Conservation (phyloP, 2,113 vertebrate species). For the Deroptyus accipitrinus region DNA sequence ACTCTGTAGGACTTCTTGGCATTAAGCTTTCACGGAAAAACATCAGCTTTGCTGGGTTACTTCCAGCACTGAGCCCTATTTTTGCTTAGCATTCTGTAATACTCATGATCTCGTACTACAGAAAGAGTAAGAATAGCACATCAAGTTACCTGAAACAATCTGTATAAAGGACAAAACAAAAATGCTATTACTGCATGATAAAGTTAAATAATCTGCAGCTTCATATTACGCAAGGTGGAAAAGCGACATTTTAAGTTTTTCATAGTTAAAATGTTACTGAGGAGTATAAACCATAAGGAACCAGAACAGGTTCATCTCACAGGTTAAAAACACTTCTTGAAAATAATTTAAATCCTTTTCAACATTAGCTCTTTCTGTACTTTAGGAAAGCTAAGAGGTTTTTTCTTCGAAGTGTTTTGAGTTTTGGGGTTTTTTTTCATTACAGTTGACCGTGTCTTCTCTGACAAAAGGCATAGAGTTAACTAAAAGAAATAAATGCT, state of each 20-base stretch:
- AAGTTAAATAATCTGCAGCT: neutral
- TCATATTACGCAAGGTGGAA: neutral
- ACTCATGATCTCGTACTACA: neutral
- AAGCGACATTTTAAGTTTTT: neutral
- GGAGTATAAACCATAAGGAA: neutral
- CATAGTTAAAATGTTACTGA: neutral
- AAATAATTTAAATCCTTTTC: neutral
- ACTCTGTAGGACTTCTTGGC: neutral
- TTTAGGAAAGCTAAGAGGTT: neutral
- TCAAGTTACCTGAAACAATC: neutral
- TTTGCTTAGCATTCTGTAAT: neutral
- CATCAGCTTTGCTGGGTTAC: neutral
- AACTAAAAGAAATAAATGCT: neutral
- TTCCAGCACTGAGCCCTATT: neutral
- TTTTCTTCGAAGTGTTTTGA: neutral
- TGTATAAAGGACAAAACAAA: neutral
- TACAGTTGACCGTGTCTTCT: neutral
- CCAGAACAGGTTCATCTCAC: neutral
- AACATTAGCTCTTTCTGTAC: neutral
- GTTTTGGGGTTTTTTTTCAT: too few species aligned
- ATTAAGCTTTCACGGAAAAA: neutral
- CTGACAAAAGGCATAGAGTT: neutral
- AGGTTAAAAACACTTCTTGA: neutral
- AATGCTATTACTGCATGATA: neutral
- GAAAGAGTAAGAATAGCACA: neutral